Conservation (phyloP, 2,888 invertebrate species). For the Trichacis sp. region DNA sequence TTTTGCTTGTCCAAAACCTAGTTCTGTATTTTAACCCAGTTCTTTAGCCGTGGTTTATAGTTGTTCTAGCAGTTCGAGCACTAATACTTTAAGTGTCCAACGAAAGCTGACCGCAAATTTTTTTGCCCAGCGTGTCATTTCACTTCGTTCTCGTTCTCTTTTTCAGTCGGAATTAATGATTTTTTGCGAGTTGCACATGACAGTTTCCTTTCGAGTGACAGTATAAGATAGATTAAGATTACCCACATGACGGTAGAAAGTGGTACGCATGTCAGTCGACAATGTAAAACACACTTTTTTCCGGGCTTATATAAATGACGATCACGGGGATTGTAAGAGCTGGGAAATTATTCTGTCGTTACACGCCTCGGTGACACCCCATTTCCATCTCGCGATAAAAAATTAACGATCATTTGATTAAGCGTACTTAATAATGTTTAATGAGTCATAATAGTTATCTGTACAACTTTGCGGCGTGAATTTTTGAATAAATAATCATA, state of each 20-base stretch:
- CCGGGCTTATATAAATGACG: slow-evolving; percentile 30
- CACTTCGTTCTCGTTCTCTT: slow-evolving; percentile 13
- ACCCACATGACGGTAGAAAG: slow-evolving; percentile 27
- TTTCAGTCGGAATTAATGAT: slow-evolving; percentile 25
- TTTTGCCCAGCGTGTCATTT: slow-evolving; percentile 27
- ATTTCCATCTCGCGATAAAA: not conserved
- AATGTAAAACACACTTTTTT: slow-evolving; percentile 31
- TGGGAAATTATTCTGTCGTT: slow-evolving; percentile 8
- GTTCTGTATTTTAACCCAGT: slow-evolving; percentile 40
- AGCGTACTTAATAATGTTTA: not conserved
- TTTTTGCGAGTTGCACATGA: slow-evolving; percentile 21
- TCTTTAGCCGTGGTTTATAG: slow-evolving; percentile 21
- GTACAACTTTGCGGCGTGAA: too few species aligned
- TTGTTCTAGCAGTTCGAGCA: slow-evolving; percentile 12
- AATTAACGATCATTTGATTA: not conserved
- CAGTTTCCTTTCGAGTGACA: slow-evolving; percentile 22
- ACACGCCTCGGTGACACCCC: slow-evolving; percentile 5
- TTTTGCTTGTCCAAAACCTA: slow-evolving; percentile 27
- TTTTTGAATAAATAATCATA: too few species aligned
- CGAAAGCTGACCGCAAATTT: slow-evolving; percentile 29
- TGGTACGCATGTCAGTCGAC: slow-evolving; percentile 32
- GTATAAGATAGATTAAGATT: slow-evolving; percentile 22
- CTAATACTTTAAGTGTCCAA: slow-evolving; percentile 34
- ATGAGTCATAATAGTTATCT: slow-evolving; percentile 1
- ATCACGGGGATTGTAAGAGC: slow-evolving; percentile 24